Evolutionary conservation across 2,888 invertebrate genomes (phyloP), one percentile per base, ranked within the genome.

Genomic region (Encarsia formosa): DNA sequence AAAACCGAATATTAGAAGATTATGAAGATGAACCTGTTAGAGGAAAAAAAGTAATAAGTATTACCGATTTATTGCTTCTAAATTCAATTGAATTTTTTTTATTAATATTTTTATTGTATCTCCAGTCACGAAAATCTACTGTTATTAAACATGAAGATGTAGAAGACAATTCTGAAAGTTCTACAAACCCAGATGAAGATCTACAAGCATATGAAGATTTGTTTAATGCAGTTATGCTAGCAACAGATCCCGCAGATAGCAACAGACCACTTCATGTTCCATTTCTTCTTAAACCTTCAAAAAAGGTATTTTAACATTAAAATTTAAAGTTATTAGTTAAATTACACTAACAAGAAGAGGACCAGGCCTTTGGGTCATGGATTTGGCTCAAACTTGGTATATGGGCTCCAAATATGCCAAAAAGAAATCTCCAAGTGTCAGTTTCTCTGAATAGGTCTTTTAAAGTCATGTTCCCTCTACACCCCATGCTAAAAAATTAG

Each of bases 251-350:
- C 26, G 49, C 63, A 15, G 79, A 81, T 54, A 89, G 89, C 56
- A 87, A 86, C 32, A 82, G 96, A n/a, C 82, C 87, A 0, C 78
- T 98, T 5, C 88, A 93, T 70, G 81, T 85, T 3, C 88, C 87
- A 60, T 98, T 98, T 73, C 91, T 94, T 70, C 80, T 97, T 50
- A 79, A 98, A 44, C 97, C 97, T 1, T 91, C 93, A 0, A 91
- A 88, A 73, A 88, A 90, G 67, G 83, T 83, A 35, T n/a, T n/a
- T n/a, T n/a, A n/a, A n/a, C n/a, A n/a, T n/a, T n/a, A n/a, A n/a
- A n/a, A n/a, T n/a, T n/a, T n/a, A n/a, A n/a, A n/a, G n/a, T n/a
- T 23, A 54, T 44, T 49, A 5, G n/a, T 32, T 32, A 22, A 38
- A 20, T 13, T 26, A 16, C 4, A n/a, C n/a, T n/a, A n/a, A n/a